A percentile compares a stretch with the other conserved stretches of the same genome.
phyloP scores from a whole-genome alignment of 1,140 invertebrate genomes.

The Leptinotarsa lineolata region DNA sequence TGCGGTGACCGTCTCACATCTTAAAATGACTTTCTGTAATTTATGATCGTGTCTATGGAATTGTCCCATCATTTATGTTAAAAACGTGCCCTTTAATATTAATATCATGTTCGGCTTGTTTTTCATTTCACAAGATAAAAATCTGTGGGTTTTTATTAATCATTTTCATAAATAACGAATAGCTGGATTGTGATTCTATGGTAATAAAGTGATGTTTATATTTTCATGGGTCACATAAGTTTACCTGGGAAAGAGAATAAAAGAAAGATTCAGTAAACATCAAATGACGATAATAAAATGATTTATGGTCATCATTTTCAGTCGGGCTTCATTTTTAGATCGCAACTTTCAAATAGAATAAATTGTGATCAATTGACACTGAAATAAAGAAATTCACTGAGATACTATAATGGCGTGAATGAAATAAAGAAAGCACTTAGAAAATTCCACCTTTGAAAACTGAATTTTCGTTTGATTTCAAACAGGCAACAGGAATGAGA shows the following conservation, averaged over 20 bases:
- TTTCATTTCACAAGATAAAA: conserved; percentile 30
- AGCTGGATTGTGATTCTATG: conserved; percentile 25
- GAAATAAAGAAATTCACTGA: too few relatives aligned
- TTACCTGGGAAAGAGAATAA: conserved; percentile 5
- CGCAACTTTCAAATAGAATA: too few relatives aligned
- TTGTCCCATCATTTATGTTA: conserved; percentile 43
- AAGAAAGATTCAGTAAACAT: neutral
- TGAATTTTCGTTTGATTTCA: too few relatives aligned
- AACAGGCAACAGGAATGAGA: too few relatives aligned
- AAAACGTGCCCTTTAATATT: conserved; percentile 32
- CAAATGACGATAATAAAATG: neutral
- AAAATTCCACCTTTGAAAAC: too few relatives aligned
- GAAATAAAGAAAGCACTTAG: too few relatives aligned
- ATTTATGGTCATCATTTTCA: neutral
- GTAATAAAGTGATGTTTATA: conserved; percentile 25
- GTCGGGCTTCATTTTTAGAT: too few relatives aligned
- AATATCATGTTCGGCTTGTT: conserved; percentile 40
- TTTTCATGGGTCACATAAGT: conserved; percentile 26
- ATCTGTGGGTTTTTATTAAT: conserved; percentile 35
- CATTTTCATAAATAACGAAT: conserved; percentile 34
- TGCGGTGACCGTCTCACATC: neutral
- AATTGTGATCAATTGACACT: too few relatives aligned
- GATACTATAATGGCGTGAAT: too few relatives aligned
- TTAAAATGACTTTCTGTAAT: conserved; percentile 36
- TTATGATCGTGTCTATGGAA: conserved; percentile 38